Evolutionary conservation across 2,888 invertebrate genomes (phyloP).

Genomic region (Phorcus lineatus): DNA sequence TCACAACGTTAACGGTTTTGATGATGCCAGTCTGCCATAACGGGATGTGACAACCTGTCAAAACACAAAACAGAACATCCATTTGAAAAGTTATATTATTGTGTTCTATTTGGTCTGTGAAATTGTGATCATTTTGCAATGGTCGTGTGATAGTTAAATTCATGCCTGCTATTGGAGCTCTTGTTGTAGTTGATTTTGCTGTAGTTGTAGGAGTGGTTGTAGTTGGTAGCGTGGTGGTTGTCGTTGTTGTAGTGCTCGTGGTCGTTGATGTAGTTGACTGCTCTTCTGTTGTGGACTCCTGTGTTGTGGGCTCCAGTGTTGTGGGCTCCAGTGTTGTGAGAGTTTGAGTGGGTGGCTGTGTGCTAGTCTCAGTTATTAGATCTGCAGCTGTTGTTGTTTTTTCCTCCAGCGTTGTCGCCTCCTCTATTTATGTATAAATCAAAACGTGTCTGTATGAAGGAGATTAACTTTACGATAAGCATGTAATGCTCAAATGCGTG

Average conservation of each 20-base stretch:
- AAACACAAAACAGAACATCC: no score
- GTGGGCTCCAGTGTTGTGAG: neutral
- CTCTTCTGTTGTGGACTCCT: neutral
- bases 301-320: neutral
- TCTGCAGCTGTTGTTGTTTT: neutral
- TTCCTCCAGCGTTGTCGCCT: neutral
- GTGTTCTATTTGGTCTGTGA: no score
- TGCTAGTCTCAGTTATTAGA: no score
- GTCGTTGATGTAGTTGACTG: neutral
- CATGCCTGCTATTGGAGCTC: no score
- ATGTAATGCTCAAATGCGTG: no score
- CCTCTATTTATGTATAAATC: neutral
- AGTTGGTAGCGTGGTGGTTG: neutral
- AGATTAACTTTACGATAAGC: no score
- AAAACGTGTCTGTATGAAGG: no score
- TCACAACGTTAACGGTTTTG: neutral
- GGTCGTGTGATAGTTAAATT: no score
- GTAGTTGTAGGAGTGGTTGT: conserved; percentile 9
- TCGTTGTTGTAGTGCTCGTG: neutral
- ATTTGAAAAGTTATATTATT: no score
- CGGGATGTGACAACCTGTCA: neutral
- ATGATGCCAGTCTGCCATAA: neutral
- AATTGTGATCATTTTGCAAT: no score
- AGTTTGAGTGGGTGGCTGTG: neutral
- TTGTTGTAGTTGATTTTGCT: neutral